Evolutionary conservation across 2,888 invertebrate genomes (phyloP).

Genomic region (Andrena hattorfiana): DNA sequence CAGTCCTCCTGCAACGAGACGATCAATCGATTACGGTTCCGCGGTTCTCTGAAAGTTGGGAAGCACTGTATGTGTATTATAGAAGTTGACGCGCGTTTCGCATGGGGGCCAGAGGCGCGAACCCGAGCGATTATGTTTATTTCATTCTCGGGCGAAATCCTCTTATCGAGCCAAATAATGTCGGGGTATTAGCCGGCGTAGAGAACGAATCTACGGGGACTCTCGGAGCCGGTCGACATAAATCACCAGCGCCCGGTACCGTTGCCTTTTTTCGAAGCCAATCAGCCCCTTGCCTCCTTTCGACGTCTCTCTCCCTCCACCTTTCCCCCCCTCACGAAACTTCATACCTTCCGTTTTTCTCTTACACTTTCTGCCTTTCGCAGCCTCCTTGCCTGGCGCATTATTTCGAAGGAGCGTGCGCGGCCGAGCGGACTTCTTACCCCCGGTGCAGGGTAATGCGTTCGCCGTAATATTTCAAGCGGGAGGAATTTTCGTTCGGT

Average conservation of each 20-base stretch:
- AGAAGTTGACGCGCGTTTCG: slow-evolving; percentile 3
- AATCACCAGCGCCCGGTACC: slow-evolving; percentile 77
- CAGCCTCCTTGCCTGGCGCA: slow-evolving; percentile 37
- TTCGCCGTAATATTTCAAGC: slow-evolving; percentile 80
- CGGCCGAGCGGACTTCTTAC: slow-evolving; percentile 59
- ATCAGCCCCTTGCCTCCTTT: slow-evolving; percentile 76
- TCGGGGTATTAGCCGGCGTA: slow-evolving; percentile 74
- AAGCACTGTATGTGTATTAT: slow-evolving; percentile 25
- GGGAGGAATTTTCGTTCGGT: slow-evolving; percentile 73
- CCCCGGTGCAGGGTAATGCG: slow-evolving; percentile 75
- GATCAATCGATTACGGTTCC: not conserved
- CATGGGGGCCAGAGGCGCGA: slow-evolving; percentile 40
- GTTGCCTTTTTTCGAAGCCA: slow-evolving; percentile 81
- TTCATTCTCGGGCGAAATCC: slow-evolving; percentile 75
- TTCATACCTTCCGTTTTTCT: slow-evolving; percentile 26
- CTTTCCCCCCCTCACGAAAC: not conserved
- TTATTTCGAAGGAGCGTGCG: slow-evolving; percentile 43
- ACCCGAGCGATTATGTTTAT: slow-evolving; percentile 73
- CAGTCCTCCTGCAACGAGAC: slow-evolving; percentile 91
- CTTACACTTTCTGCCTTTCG: slow-evolving; percentile 11
- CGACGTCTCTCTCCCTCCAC: slow-evolving; percentile 23
- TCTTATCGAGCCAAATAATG: slow-evolving; percentile 77
- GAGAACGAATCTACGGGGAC: slow-evolving; percentile 74
- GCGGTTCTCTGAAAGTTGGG: slow-evolving; percentile 11
- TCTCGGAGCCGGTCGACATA: slow-evolving; percentile 78